Evolutionary conservation across 1,140 invertebrate species (phyloP), one percentile per base, ranked within the genome.

Genomic region (Anastrepha ludens): DNA sequence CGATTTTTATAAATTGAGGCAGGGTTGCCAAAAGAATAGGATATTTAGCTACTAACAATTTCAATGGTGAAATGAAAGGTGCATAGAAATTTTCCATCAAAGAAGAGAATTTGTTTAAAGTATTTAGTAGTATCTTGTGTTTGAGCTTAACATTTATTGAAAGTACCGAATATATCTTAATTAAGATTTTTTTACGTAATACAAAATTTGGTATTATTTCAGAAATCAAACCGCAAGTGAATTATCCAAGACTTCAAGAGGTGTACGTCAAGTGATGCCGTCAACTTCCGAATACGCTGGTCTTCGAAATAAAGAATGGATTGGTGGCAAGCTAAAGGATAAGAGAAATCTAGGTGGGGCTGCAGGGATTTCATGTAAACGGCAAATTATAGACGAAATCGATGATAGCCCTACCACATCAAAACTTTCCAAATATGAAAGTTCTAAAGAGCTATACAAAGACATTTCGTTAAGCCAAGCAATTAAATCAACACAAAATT

Each of bases 361-460:
- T 11, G 50, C 81, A 47, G 29, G 85, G 9, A n/a, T 29, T 17
- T 86, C 85, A 44, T 86, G 60, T 9, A 86, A 86, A 47, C 85
- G 85, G 2, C 85, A 86, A 86, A 62, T 86, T 2, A 86, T 86
- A 15, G 60, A 86, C 58, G 58, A 86, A 86, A 64, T 86, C n/a
- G 85, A 86, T 29, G 50, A 86, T n/a, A 86, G 47, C 44, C 74
- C 74, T 20, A 81, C 74, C 8, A 86, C 58, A 47, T 65, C 85
- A 62, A 65, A 60, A 60, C 59, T 65, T 47, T 65, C 62, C 9
- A 86, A 86, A 86, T 86, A 62, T 44, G 85, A 86, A 20, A 50
- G 47, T 29, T 55, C 44, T 41, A 81, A 81, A 20, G 74, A 81
- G 55, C 15, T 81, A 41, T 81, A 81, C 47, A 81, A 81, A 81